Evolutionary conservation across 2,888 invertebrate species (phyloP), one percentile per base, ranked within the genome.

Genomic region (Stictocephala bisonia): DNA sequence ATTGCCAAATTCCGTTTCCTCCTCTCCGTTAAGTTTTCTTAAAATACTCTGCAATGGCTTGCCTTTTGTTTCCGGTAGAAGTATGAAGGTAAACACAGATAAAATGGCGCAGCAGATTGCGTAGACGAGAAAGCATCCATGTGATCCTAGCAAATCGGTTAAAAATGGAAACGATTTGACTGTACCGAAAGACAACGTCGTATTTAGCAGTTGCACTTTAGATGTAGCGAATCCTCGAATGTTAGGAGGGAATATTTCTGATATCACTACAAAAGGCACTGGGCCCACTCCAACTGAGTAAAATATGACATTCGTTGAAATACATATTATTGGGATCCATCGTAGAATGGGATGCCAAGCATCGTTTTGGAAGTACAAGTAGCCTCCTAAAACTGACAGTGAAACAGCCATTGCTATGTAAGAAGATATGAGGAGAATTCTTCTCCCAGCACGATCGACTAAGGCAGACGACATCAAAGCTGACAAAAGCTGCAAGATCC

Each of bases 231-330:
- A 50, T 18, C 80, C 79, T 22, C 81, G 77, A 68, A 86, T 85
- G 82, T 85, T 84, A 3, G 86, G 84, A 9, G 85, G 75, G 74
- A 86, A 86, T 0, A 85, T 82, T 77, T 86, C 86, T 31, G 85
- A 83, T 48, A 84, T 80, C 7, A 85, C 75, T 4, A 86, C 83
- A 31, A 83, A 85, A 0, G 85, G 85, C 0, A 86, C 81, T 1
- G 82, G 84, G 0, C 86, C 86, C 18, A 84, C 83, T 2, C 87
- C 87, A 0, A 83, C 78, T 77, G 84, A 84, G 79, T 85, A 86
- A 2, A 81, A 80, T 77, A 85, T 84, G 71, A 86, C 85, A 80
- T 83, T 86, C 1, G 84, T 11, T 60, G 86, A 79, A 26, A 87
- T 81, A 15, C 85, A 77, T 3, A 83, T 74, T 0, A 87, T 84